Evolutionary conservation across 1,140 invertebrate genomes (phyloP).

Genomic region (Drosophila pachea): DNA sequence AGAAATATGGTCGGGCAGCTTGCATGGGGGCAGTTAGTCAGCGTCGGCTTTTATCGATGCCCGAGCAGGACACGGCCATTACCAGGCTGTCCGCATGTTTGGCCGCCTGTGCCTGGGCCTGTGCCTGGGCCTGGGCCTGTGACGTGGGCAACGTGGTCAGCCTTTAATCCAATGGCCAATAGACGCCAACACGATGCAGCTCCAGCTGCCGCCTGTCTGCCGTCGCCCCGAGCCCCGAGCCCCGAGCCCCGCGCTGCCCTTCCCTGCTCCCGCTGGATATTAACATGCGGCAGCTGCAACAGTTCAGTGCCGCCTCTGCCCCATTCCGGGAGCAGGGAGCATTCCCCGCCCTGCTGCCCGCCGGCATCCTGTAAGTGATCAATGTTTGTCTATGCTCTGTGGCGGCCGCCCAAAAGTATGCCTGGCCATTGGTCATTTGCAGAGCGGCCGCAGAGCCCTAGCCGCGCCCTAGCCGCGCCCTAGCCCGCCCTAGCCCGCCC

Average conservation of each 20-base stretch:
- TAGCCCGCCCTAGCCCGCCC: neutral
- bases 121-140: too few species aligned
- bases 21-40: slow-evolving; percentile 9
- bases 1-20: neutral
- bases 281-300: slow-evolving; percentile 60
- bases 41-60: slow-evolving; percentile 55
- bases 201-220: too few species aligned
- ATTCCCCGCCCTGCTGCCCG: slow-evolving; percentile 51
- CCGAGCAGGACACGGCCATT: slow-evolving; percentile 43
- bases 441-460: too few species aligned
- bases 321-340: too few species aligned
- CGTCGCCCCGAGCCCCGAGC: too few species aligned
- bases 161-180: slow-evolving; percentile 67
- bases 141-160: slow-evolving; percentile 29
- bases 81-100: slow-evolving; percentile 36
- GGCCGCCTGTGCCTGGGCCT: neutral
- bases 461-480: too few species aligned
- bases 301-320: slow-evolving; percentile 55
- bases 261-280: slow-evolving; percentile 39
- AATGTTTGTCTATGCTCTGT: slow-evolving; percentile 73
- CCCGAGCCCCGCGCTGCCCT: too few species aligned
- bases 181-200: slow-evolving; percentile 44
- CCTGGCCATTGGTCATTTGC: slow-evolving; percentile 47
- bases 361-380: slow-evolving; percentile 69
- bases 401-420: slow-evolving; percentile 42